Percentiles rank a stretch among this genome's conserved stretches.
These are phyloP conservation scores for Tribolium madens DNA, from an alignment of 1,140 invertebrate genomes.

Conservation along the genomic window DNA sequence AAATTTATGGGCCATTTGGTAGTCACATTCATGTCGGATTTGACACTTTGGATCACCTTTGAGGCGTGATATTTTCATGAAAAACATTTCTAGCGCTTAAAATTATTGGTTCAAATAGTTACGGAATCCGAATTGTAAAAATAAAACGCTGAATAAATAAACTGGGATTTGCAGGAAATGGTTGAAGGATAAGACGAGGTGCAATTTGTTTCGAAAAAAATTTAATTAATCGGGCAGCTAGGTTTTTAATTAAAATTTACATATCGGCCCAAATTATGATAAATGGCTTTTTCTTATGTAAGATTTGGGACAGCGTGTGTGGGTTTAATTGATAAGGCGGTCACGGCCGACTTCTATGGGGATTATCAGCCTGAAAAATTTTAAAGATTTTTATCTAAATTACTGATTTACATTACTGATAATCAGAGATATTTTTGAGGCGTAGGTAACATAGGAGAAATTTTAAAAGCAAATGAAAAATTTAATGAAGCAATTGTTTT, in stretches of 20 bases:
- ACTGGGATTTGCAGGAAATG: not conserved
- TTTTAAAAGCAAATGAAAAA: not conserved
- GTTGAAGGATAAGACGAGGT: constrained; percentile 2
- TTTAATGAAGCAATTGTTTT: not conserved
- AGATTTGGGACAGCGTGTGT: not conserved
- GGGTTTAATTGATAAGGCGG: not conserved
- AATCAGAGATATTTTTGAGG: not conserved
- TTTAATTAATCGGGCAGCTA: not conserved
- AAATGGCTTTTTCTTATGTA: not conserved
- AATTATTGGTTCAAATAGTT: constrained; percentile 32
- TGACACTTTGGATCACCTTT: constrained; percentile 21
- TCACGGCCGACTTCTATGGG: not conserved
- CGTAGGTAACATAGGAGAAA: not conserved
- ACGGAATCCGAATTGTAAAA: constrained; percentile 29
- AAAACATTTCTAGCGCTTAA: constrained; percentile 19
- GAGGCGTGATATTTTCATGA: constrained; percentile 11
- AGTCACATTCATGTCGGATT: constrained; percentile 24
- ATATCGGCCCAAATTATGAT: not conserved
- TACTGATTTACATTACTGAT: no score
- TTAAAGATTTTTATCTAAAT: not conserved
- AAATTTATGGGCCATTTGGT: not conserved
- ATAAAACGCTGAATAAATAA: constrained; percentile 23
- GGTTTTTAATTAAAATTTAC: not conserved
- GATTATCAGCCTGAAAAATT: not conserved
- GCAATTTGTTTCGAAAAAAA: not conserved